Base-by-base conservation (phyloP, 2,113 vertebrate species). In the Sylvietta virens region DNA sequence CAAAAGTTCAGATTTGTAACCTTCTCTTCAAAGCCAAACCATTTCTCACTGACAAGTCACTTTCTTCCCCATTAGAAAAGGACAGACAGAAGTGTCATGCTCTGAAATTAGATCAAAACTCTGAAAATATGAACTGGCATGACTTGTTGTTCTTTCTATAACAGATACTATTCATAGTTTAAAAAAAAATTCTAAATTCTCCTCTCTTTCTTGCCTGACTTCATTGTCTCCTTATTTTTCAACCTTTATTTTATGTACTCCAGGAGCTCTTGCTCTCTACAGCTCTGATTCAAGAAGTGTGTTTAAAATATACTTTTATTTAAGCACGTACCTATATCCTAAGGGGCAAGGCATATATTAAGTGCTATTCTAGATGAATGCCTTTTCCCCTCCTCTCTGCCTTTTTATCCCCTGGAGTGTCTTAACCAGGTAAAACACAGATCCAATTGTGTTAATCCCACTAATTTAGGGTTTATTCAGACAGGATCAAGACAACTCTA, bases 401-500 rank as follows among this genome's bases (percentile, higher is more conserved):
- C 57, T 79, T 73, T 94, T 86, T 81, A 81, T 81, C 11, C 61
- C 77, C 77, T 44, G 33, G 56, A 84, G 77, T 23, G 56, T 71
- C 80, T 92, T 96, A 60, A 78, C 27, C 45, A 92, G 47, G 77
- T 83, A 90, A 83, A 96, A 90, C 39, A 81, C 56, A 92, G 74
- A 69, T 84, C 51, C 5, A 2, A 14, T 60, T 88, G 83, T 67
- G 53, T 88, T 91, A 91, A 90, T 81, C 65, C 42, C 20, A 56
- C 30, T 71, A 86, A 86, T 90, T 88, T 86, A 84, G 37, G 39
- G n/a, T 88, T 93, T 90, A 78, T 81, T 91, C 48, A 67, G n/a
- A 74, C 27, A 27, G 37, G 69, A 84, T 88, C 62, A 64, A 84
- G 83, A 86, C 56, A 83, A 71, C 56, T 78, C 90, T 28, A 81